Evolutionary conservation across 1,140 invertebrate species (phyloP).

Genomic region (Pogonomyrmex californicus): DNA sequence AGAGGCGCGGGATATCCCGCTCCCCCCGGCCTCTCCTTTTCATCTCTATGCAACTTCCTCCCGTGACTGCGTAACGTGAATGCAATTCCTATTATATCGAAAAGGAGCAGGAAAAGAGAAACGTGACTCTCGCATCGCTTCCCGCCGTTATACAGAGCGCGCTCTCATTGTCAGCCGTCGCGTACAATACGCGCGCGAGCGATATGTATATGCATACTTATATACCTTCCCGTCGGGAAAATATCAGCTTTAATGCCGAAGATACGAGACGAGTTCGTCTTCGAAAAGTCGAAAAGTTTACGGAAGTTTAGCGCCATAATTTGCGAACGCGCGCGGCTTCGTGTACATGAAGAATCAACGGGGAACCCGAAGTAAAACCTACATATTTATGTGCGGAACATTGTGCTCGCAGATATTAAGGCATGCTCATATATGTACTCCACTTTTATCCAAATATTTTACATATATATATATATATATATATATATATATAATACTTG

Average conservation of each 20-base stretch:
- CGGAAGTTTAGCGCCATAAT: constrained; percentile 38
- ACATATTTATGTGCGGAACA: neutral
- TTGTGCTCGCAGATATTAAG: neutral
- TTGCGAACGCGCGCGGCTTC: constrained; percentile 24
- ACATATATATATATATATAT: too few relatives aligned
- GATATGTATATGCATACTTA: neutral
- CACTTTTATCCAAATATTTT: neutral
- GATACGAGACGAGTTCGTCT: constrained; percentile 33
- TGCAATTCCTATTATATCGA: constrained; percentile 69
- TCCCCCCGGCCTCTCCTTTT: too few relatives aligned
- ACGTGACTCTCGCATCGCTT: constrained; percentile 64
- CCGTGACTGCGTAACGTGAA: constrained; percentile 49
- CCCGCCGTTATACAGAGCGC: neutral
- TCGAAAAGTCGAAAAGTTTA: constrained; percentile 35
- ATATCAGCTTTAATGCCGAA: constrained; percentile 23
- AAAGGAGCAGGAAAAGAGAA: constrained; percentile 49
- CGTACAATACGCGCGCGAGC: constrained; percentile 11
- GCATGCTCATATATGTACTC: neutral
- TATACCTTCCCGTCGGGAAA: neutral
- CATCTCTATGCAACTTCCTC: neutral
- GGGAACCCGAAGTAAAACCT: constrained; percentile 9
- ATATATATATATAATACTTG: too few relatives aligned
- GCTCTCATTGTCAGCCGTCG: neutral
- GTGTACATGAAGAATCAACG: constrained; percentile 30
- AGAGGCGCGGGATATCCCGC: neutral